Evolutionary conservation across 2,113 vertebrate genomes (phyloP).

Genomic region (Canis aureus): DNA sequence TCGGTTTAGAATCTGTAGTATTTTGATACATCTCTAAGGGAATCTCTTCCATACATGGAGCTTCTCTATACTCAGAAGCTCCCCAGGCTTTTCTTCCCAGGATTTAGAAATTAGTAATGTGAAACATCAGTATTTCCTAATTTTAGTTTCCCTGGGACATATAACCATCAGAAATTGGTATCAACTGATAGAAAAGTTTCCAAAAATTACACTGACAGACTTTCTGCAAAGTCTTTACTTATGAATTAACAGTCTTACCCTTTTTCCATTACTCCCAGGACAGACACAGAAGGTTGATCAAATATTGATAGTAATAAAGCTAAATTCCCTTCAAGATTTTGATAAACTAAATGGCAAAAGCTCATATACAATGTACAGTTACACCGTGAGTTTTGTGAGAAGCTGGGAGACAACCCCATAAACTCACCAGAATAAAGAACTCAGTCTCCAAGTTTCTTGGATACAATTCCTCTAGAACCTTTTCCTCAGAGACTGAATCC

Average conservation of each 20-base stretch:
- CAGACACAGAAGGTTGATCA: not conserved
- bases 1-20: not conserved
- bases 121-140: not conserved
- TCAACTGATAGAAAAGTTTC: not conserved
- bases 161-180: not conserved
- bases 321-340: not conserved
- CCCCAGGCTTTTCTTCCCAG: not conserved
- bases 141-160: not conserved
- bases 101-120: not conserved
- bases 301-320: not conserved
- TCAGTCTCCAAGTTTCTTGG: not conserved
- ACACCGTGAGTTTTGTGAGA: not conserved
- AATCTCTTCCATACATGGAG: not conserved
- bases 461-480: not conserved
- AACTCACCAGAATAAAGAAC: not conserved
- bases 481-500: constrained; percentile 54
- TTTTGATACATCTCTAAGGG: not conserved
- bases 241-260: not conserved
- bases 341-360: constrained; percentile 24
- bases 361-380: not conserved
- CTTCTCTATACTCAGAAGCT: not conserved
- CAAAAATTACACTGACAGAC: not conserved
- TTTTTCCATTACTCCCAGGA: not conserved
- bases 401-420: not conserved
- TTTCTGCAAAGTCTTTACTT: not conserved